A percentile compares a stretch with the other conserved stretches of the same genome.
Conservation (phyloP, 1,140 invertebrate species). For the Phocides pigmalion region DNA sequence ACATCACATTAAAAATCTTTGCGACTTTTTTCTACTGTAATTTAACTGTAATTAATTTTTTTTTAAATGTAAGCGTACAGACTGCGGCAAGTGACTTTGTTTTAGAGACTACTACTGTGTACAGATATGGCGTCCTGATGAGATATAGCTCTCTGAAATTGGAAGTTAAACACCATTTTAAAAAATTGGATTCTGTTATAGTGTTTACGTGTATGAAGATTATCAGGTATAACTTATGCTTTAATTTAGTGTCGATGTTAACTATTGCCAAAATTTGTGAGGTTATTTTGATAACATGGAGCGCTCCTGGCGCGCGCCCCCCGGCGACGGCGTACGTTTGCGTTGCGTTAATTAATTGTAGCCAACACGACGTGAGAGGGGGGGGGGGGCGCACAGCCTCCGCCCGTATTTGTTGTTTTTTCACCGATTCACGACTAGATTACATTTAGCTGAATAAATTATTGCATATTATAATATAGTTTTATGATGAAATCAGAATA, state of each 20-base stretch:
- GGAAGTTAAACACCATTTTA: too few relatives aligned
- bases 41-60: too few relatives aligned
- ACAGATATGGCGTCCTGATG: too few relatives aligned
- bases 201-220: too few relatives aligned
- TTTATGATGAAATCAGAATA: slow-evolving; percentile 78
- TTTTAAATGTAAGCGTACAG: too few relatives aligned
- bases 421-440: slow-evolving; percentile 75
- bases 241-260: background rate
- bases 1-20: too few relatives aligned
- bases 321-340: background rate
- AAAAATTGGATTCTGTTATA: too few relatives aligned
- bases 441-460: slow-evolving; percentile 77
- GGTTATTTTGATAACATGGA: background rate
- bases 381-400: too few relatives aligned
- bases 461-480: slow-evolving; percentile 77
- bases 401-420: slow-evolving; percentile 71
- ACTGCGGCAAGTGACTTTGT: too few relatives aligned
- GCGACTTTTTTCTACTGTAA: too few relatives aligned
- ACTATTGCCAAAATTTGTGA: background rate
- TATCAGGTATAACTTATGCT: background rate
- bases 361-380: slow-evolving; percentile 48
- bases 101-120: too few relatives aligned
- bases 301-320: background rate
- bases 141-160: too few relatives aligned
- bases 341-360: slow-evolving; percentile 60